phyloP scores from a whole-genome alignment of 2,113 vertebrate species.

The Calcarius ornatus region DNA sequence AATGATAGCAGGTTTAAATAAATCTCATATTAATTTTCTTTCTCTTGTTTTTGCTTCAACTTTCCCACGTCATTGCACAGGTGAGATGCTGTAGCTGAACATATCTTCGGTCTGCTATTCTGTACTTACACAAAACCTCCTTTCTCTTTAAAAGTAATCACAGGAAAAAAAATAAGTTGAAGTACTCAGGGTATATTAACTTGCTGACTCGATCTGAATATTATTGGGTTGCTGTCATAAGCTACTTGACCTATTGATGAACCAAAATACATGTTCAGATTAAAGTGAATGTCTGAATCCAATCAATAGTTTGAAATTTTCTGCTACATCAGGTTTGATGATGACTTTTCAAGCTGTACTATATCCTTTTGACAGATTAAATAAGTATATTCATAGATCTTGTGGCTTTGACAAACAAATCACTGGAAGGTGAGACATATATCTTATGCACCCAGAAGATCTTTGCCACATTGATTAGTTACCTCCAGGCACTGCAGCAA shows the following conservation, averaged over 20 bases:
- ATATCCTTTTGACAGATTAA: slow-evolving; percentile 47
- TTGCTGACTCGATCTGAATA: neutral
- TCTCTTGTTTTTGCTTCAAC: neutral
- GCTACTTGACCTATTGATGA: slow-evolving; percentile 26
- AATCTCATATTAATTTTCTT: neutral
- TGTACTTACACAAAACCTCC: neutral
- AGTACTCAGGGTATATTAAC: neutral
- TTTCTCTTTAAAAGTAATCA: neutral
- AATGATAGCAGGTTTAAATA: neutral
- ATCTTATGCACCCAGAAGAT: slow-evolving; percentile 3
- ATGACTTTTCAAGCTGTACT: slow-evolving; percentile 26
- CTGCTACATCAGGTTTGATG: slow-evolving; percentile 51
- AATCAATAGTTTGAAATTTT: slow-evolving; percentile 54
- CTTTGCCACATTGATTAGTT: slow-evolving; percentile 46
- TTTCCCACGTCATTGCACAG: neutral
- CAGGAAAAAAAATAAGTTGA: neutral
- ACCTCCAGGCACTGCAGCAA: neutral
- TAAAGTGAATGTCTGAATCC: slow-evolving; percentile 18
- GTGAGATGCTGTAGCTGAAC: neutral
- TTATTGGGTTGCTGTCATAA: neutral
- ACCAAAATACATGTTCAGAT: neutral
- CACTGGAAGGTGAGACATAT: slow-evolving; percentile 11
- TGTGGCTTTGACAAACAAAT: slow-evolving; percentile 57
- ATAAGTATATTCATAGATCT: slow-evolving; percentile 44
- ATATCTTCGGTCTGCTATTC: neutral